These are phyloP conservation scores for Avahi laniger DNA, from an alignment of 2,797 vertebrate species.

Conservation along the genomic window DNA sequence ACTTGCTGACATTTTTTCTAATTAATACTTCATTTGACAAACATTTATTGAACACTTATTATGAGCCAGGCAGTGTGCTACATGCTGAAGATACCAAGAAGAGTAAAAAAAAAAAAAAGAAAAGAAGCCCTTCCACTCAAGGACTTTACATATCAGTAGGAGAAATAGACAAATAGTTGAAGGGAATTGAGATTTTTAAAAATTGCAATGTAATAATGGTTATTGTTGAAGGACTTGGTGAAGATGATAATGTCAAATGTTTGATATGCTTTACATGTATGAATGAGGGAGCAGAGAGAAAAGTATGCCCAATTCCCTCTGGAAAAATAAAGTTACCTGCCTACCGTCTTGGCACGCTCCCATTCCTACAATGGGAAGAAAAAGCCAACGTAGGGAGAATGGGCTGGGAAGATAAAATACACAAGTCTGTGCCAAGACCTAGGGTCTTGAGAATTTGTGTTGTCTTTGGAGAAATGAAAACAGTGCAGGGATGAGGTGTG, in stretches of 20 bases:
- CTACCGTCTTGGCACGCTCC: neutral
- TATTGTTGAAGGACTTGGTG: neutral
- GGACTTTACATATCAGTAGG: neutral
- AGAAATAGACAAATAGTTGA: neutral
- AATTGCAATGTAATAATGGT: neutral
- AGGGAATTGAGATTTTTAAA: neutral
- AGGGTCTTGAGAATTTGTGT: neutral
- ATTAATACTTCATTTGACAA: neutral
- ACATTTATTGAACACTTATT: neutral
- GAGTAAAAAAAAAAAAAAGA: neutral
- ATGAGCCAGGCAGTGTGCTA: neutral
- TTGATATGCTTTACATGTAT: neutral
- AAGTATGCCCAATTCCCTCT: neutral
- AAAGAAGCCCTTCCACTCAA: neutral
- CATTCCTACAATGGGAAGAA: neutral
- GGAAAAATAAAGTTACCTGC: neutral
- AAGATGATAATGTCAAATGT: neutral
- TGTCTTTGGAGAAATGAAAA: neutral
- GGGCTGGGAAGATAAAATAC: neutral
- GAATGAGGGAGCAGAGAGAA: neutral
- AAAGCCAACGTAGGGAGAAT: neutral
- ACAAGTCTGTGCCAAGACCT: neutral
- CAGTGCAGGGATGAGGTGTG: no score
- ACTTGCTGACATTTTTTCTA: neutral
- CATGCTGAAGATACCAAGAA: neutral